Conservation (phyloP, 2,113 vertebrate genomes). For the Chionodraco myersi region DNA sequence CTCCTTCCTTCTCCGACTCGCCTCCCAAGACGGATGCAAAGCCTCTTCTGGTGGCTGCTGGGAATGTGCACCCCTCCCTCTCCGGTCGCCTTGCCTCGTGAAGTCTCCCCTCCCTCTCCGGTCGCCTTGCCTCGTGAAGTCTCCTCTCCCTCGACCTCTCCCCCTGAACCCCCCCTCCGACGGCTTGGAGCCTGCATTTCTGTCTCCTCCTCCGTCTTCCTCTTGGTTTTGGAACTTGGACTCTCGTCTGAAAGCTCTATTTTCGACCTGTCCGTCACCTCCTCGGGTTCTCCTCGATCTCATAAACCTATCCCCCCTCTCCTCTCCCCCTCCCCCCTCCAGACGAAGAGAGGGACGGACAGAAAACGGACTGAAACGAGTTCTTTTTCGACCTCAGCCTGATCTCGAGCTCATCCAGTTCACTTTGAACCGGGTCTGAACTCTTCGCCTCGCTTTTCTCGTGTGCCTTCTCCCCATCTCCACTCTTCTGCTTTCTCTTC, state of each 20-base stretch:
- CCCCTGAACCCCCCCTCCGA: constrained; percentile 33
- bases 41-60: constrained; percentile 75
- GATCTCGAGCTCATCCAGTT: constrained; percentile 65
- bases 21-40: constrained; percentile 98
- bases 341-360: constrained; percentile 82
- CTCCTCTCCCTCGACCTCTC: constrained; percentile 42
- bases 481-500: constrained; percentile 55
- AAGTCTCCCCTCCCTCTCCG: constrained; percentile 6
- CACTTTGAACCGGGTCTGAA: constrained; percentile 21
- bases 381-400: constrained; percentile 63
- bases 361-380: constrained; percentile 89
- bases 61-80: constrained; percentile 54
- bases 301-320: constrained; percentile 37
- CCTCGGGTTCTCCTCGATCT: constrained; percentile 18
- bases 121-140: constrained; percentile 11
- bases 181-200: constrained; percentile 20
- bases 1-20: constrained; percentile 91
- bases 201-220: not conserved
- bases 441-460: constrained; percentile 3
- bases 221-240: constrained; percentile 44
- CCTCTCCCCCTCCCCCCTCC: constrained; percentile 12
- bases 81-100: constrained; percentile 13
- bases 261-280: not conserved
- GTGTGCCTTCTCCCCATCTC: constrained; percentile 4
- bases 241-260: constrained; percentile 38